A percentile compares a stretch with the other conserved stretches of the same genome.
phyloP scores from a whole-genome alignment of 1,140 invertebrate genomes.

The Colletes latitarsis region DNA sequence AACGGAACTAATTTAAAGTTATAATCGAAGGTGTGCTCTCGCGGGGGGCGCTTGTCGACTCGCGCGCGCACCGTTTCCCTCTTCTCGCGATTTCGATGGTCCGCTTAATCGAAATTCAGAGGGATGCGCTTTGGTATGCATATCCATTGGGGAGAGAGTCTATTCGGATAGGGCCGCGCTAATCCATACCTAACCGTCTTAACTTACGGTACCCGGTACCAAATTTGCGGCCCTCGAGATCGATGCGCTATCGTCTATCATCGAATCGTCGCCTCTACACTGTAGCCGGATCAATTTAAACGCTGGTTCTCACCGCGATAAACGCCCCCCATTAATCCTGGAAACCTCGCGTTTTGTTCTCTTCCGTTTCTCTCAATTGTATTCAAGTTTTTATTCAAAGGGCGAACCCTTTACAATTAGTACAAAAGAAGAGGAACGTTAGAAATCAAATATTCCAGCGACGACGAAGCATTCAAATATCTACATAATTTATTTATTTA shows the following conservation, averaged over 20 bases:
- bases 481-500: too few species aligned
- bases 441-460: too few species aligned
- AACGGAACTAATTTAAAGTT: constrained; percentile 52
- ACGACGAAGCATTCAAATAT: too few species aligned
- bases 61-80: too few species aligned
- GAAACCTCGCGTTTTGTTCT: not conserved
- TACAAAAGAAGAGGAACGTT: too few species aligned
- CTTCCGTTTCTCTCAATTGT: too few species aligned
- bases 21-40: constrained; percentile 34
- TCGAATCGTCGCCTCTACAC: constrained; percentile 12
- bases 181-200: constrained; percentile 36
- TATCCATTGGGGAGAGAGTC: constrained; percentile 23
- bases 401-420: too few species aligned
- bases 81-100: constrained; percentile 18
- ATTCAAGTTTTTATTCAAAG: too few species aligned
- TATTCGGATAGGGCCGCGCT: not conserved
- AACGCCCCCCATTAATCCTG: not conserved
- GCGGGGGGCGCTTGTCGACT: not conserved
- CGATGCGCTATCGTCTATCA: constrained; percentile 26
- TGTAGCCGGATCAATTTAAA: not conserved
- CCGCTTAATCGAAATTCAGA: constrained; percentile 43
- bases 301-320: too few species aligned
- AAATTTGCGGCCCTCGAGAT: not conserved
- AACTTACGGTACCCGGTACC: constrained; percentile 13
- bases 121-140: constrained; percentile 13